Conservation (phyloP, 35 echinoderm and acorn worm species). For the Heliocidaris erythrogramma region DNA sequence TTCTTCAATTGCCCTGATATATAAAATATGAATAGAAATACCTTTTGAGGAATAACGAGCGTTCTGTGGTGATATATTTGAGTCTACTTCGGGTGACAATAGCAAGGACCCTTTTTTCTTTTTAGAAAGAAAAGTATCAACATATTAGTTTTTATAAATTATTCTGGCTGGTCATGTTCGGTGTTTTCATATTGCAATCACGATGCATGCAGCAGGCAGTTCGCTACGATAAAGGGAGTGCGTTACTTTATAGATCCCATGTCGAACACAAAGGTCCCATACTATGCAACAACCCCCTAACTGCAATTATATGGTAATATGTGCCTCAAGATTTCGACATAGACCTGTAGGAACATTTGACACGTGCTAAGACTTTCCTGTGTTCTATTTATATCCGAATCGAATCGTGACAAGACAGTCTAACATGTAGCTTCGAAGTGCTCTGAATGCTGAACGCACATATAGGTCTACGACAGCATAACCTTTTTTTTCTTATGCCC, state of each 20-base stretch:
- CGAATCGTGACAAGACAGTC: background rate
- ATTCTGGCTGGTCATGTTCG: no score
- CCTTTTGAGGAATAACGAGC: no score
- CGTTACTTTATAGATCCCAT: background rate
- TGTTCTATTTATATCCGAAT: background rate
- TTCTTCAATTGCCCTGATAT: no score
- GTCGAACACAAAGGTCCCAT: background rate
- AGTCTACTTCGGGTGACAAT: no score
- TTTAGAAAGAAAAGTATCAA: no score
- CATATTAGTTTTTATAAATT: no score
- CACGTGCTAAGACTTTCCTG: background rate
- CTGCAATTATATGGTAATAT: background rate
- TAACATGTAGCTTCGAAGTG: background rate
- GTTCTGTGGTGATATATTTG: no score
- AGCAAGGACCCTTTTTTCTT: no score
- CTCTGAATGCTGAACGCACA: no score
- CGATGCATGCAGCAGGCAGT: background rate
- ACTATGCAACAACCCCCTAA: background rate
- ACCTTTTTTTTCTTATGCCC: background rate
- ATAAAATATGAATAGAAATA: no score
- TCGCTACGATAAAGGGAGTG: background rate
- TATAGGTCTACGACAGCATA: background rate
- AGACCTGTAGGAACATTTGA: background rate
- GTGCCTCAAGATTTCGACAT: background rate
- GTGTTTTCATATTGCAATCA: background rate